Evolutionary conservation across 1,140 invertebrate genomes (phyloP), one percentile per base, ranked within the genome.

Genomic region (Tetragonula clypearis): DNA sequence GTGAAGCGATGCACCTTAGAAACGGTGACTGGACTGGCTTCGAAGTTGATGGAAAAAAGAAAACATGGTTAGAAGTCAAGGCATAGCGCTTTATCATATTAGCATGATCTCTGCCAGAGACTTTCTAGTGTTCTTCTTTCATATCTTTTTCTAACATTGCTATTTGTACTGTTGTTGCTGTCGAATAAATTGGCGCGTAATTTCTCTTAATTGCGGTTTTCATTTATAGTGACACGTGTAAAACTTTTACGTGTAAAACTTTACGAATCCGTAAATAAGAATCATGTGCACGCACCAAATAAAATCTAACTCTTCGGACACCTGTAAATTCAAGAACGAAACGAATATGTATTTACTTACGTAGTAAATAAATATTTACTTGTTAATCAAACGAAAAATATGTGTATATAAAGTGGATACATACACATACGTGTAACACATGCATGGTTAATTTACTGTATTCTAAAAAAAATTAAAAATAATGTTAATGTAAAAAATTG

Each of bases 21-120:
- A 81, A 41, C 78, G 55, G 73, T 62, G 80, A 55, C 79, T 65
- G 60, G 49, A 72, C 41, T 86, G 65, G 60, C 58, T 49, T n/a
- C 66, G 23, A 11, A 66, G 23, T 6, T 68, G 73, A 79, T 58
- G 60, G 74, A 62, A 84, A 83, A 76, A 75, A 30, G 30, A 41
- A 79, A 49, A 23, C 76, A 66, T 23, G 66, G 82, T 80, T 79
- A 78, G 81, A 84, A 89, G 77, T 69, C 82, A 66, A 69, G 72
- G 58, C 66, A 55, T 76, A 78, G 41, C 69, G 53, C 88, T 90
- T 89, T 89, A 90, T 85, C n/a, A n/a, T 35, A 35, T 85, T 76
- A 80, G 82, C 85, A 87, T 75, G 80, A 79, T 68, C 23, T 76
- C 58, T 3, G 49, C 23, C 35, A 0, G 9, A 56, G 35, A 69